These are phyloP conservation scores for Sitta europaea DNA, from an alignment of 2,113 vertebrate species.

Conservation along the genomic window DNA sequence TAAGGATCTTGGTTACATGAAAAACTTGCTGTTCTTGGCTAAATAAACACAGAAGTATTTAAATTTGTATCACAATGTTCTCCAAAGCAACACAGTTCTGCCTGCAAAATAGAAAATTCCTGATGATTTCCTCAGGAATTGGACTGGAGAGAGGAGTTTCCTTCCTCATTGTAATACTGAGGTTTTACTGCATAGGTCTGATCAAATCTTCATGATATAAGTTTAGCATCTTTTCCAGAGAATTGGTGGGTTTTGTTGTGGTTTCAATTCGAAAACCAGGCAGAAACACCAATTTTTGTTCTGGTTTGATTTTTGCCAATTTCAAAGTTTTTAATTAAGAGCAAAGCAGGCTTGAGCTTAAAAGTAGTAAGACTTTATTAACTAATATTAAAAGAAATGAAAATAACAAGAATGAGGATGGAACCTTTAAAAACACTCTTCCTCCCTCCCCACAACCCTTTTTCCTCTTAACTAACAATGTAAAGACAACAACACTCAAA, in stretches of 20 bases:
- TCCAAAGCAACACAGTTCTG: not conserved
- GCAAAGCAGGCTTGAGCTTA: no score
- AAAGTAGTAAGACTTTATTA: no score
- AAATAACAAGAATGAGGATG: no score
- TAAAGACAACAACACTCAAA: no score
- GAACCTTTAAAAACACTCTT: no score
- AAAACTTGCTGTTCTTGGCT: not conserved
- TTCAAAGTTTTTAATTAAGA: no score
- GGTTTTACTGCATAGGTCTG: not conserved
- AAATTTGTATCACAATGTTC: not conserved
- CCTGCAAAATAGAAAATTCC: not conserved
- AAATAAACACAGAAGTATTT: not conserved
- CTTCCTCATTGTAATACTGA: not conserved
- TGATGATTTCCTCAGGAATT: not conserved
- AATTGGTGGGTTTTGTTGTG: rapidly evolving
- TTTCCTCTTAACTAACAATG: no score
- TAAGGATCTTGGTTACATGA: not conserved
- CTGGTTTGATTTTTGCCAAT: no score
- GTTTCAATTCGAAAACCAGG: no score
- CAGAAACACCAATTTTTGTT: no score
- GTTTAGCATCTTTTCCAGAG: not conserved
- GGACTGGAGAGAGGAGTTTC: not conserved
- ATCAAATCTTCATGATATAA: not conserved
- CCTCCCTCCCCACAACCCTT: no score
- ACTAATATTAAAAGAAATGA: no score